A percentile compares a stretch with the other conserved stretches of the same genome.
phyloP scores from a whole-genome alignment of 2,113 vertebrate species.

The Eira barbara region DNA sequence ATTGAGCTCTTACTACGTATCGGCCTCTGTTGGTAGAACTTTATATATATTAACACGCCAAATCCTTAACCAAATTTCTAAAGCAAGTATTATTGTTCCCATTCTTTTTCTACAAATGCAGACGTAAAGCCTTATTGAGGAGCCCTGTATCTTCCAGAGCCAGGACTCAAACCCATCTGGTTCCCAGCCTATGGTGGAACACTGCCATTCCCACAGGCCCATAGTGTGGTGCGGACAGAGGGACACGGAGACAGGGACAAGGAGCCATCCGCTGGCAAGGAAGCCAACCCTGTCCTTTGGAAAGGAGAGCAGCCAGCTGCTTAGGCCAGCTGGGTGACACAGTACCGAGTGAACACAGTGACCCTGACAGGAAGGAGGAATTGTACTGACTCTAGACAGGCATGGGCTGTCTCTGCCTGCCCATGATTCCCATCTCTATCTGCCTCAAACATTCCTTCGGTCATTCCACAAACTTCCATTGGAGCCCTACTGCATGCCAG shows the following conservation, averaged over 20 bases:
- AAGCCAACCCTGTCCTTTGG: not conserved
- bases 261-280: rapidly evolving
- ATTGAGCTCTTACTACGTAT: not conserved
- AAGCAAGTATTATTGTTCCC: not conserved
- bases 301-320: not conserved
- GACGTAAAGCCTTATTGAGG: rapidly evolving
- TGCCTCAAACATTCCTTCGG: not conserved
- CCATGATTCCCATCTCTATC: not conserved
- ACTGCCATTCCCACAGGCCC: not conserved
- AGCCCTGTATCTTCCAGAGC: not conserved
- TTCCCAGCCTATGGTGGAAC: not conserved
- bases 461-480: not conserved
- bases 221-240: not conserved
- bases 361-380: not conserved
- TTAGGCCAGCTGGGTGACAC: not conserved
- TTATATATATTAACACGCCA: rapidly evolving
- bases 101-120: not conserved
- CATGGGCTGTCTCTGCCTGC: not conserved
- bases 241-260: too few relatives aligned
- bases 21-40: not conserved
- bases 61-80: not conserved
- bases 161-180: not conserved
- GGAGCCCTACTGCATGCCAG: too few relatives aligned
- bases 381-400: rapidly evolving
- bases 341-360: rapidly evolving